Evolutionary conservation across 2,113 vertebrate genomes (phyloP), one percentile per base, ranked within the genome.

Genomic region (Psettodes erumei): DNA sequence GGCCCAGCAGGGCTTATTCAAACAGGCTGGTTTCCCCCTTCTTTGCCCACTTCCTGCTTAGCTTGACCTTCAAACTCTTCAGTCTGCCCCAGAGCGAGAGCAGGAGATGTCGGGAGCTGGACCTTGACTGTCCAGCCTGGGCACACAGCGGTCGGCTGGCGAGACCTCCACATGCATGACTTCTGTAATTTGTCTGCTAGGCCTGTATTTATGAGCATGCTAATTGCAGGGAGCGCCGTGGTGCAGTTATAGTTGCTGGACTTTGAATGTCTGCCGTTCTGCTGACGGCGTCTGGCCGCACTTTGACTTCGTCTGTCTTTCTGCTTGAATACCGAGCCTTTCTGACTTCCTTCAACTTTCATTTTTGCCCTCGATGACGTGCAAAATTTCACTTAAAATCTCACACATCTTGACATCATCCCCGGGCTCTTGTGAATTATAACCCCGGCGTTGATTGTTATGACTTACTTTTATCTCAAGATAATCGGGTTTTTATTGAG

Each of bases 101-200:
- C 28, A 50, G 66, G 63, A 81, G 70, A 33, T 68, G 66, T 71
- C 23, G 69, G 71, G 18, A 67, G 77, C 63, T 79, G 73, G 86
- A 78, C 73, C 70, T 62, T 56, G 79, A 48, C 62, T 75, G 84
- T 68, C 77, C 88, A 27, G 75, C 27, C 56, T 58, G 71, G 82
- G 71, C 15, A 27, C 15, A 27, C 77, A 82, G 89, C 72, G 89
- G 90, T 90, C 75, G 66, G 70, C 30, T 75, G 81, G 82, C 7
- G 23, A 86, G 88, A 86, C 90, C 90, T 91, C 85, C 76, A 42
- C 71, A 61, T 59, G 71, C 74, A 83, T 33, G 78, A 79, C 88
- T 92, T 92, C 89, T 93, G 91, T 94, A 92, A 93, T 93, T 92
- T 89, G 92, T 90, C 81, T 82, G 88, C 78, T 48, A 86, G 88